phyloP scores from a whole-genome alignment of 2,888 invertebrate species.

The Limnephilus marmoratus region DNA sequence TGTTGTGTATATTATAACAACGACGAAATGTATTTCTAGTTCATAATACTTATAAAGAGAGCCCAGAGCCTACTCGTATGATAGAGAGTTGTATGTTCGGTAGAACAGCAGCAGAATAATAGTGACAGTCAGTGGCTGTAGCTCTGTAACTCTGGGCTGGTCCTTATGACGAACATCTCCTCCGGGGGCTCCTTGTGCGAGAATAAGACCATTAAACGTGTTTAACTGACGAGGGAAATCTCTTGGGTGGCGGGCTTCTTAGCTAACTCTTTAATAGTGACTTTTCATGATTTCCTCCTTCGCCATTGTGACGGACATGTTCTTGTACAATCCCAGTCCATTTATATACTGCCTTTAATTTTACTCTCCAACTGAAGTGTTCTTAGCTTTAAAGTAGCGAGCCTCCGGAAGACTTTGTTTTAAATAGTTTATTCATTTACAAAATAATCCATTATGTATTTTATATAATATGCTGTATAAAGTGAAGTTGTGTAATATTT shows the following conservation, averaged over 20 bases:
- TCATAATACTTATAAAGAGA: slow-evolving; percentile 58
- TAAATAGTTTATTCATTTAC: slow-evolving; percentile 55
- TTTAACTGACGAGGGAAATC: slow-evolving; percentile 62
- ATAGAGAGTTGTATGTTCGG: slow-evolving; percentile 7
- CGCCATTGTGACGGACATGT: slow-evolving; percentile 53
- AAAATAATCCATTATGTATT: slow-evolving; percentile 59
- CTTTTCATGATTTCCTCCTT: slow-evolving; percentile 60
- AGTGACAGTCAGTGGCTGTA: slow-evolving; percentile 37
- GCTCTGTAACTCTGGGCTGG: slow-evolving; percentile 52
- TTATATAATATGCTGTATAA: slow-evolving; percentile 62
- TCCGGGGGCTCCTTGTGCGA: slow-evolving; percentile 68
- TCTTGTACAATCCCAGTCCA: neutral
- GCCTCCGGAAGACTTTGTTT: slow-evolving; percentile 66
- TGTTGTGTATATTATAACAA: slow-evolving; percentile 50
- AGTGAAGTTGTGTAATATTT: slow-evolving; percentile 65
- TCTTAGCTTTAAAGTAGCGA: slow-evolving; percentile 64
- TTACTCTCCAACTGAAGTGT: slow-evolving; percentile 50
- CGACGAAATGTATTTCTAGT: slow-evolving; percentile 47
- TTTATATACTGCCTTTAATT: slow-evolving; percentile 2
- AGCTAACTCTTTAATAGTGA: slow-evolving; percentile 60
- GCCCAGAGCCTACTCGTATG: slow-evolving; percentile 27
- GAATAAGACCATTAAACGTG: slow-evolving; percentile 39
- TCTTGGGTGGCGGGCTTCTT: slow-evolving; percentile 65
- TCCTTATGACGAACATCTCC: slow-evolving; percentile 68
- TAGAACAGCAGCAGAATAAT: neutral